A percentile compares a stretch with the other conserved stretches of the same genome.
phyloP scores from a whole-genome alignment of 1,140 invertebrate species.

The Hyphantria cunea region DNA sequence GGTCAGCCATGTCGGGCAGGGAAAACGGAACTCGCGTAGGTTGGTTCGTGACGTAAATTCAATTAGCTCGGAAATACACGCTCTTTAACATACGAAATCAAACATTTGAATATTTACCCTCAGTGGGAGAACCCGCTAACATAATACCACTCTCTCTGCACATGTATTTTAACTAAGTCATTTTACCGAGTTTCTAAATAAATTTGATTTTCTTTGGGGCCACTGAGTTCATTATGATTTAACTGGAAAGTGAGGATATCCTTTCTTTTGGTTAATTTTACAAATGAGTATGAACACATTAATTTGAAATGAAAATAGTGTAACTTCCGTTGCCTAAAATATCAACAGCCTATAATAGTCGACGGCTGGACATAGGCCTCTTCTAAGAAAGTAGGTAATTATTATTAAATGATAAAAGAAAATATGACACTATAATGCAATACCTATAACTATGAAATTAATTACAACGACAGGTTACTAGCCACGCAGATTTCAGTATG shows the following conservation, averaged over 20 bases:
- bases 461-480: too few relatives aligned
- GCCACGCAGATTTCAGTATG: too few relatives aligned
- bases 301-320: too few relatives aligned
- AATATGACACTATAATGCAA: too few relatives aligned
- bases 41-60: constrained; percentile 45
- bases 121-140: constrained; percentile 4
- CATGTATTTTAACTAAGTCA: neutral
- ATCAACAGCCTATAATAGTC: too few relatives aligned
- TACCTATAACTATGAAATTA: too few relatives aligned
- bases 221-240: neutral
- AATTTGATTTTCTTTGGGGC: neutral
- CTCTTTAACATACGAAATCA: constrained; percentile 45
- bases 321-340: too few relatives aligned
- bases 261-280: too few relatives aligned
- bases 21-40: constrained; percentile 42
- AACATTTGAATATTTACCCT: constrained; percentile 24
- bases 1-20: constrained; percentile 28
- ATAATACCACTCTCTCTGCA: constrained; percentile 4
- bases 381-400: too few relatives aligned
- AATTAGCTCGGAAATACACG: constrained; percentile 53
- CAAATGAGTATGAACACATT: too few relatives aligned
- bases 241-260: neutral
- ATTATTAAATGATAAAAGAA: too few relatives aligned
- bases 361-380: too few relatives aligned
- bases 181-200: neutral